Evolutionary conservation across 2,797 vertebrate species (phyloP).

Genomic region (Diplodus sargus): DNA sequence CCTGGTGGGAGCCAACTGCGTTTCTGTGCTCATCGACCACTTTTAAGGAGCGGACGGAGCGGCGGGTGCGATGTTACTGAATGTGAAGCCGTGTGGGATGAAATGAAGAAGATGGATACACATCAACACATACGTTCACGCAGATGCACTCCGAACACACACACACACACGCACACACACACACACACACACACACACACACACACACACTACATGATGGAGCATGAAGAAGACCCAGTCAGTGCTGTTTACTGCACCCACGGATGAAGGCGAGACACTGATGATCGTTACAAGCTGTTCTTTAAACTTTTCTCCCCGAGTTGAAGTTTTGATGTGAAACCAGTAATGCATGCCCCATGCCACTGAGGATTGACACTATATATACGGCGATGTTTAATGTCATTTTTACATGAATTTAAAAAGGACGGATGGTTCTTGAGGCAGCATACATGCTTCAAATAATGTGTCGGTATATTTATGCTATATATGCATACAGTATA

Average conservation of each 20-base stretch:
- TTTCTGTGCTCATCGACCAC: constrained; percentile 99
- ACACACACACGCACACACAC: constrained; percentile 39
- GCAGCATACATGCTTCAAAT: constrained; percentile 62
- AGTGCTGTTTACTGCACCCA: constrained; percentile 71
- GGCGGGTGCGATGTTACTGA: constrained; percentile 83
- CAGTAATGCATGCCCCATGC: constrained; percentile 84
- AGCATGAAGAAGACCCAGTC: constrained; percentile 68
- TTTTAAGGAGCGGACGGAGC: constrained; percentile 87
- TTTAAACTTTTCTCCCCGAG: constrained; percentile 55
- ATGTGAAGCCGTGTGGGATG: constrained; percentile 82
- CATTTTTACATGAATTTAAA: constrained; percentile 56
- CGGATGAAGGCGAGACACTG: constrained; percentile 71
- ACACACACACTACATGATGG: constrained; percentile 38
- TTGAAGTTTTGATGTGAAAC: constrained; percentile 78
- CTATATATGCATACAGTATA: constrained; percentile 81
- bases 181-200: constrained; percentile 40
- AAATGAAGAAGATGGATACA: constrained; percentile 58
- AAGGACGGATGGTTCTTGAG: constrained; percentile 63
- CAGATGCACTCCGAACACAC: constrained; percentile 26
- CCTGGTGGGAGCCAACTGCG: constrained; percentile 98
- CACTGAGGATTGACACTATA: constrained; percentile 71
- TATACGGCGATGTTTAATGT: constrained; percentile 67
- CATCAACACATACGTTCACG: not conserved
- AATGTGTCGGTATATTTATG: constrained; percentile 78
- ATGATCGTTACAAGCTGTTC: constrained; percentile 50